Evolutionary conservation across 2,113 vertebrate genomes (phyloP).

Genomic region (Polyodon spathula): DNA sequence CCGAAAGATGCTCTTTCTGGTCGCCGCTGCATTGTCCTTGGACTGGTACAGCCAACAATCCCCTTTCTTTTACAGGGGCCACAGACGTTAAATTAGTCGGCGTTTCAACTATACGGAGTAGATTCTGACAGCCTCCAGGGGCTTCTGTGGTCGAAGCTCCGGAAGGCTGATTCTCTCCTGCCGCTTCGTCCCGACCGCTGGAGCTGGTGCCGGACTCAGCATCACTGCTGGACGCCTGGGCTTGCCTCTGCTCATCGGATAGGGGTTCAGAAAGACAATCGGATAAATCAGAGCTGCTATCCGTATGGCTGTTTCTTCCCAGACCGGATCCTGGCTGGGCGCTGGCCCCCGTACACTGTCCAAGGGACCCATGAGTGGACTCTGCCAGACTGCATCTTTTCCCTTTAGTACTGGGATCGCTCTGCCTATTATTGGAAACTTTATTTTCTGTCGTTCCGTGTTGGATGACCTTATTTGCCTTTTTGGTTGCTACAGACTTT

Average conservation of each 20-base stretch:
- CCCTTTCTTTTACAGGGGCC: slow-evolving; percentile 21
- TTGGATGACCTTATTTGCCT: slow-evolving; percentile 45
- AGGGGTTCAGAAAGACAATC: slow-evolving; percentile 87
- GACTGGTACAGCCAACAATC: slow-evolving; percentile 29
- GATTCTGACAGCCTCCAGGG: slow-evolving; percentile 13
- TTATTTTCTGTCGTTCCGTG: slow-evolving; percentile 41
- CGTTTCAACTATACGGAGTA: slow-evolving; percentile 26
- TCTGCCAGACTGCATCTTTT: slow-evolving; percentile 38
- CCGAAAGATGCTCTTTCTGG: slow-evolving; percentile 23
- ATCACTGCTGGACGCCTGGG: slow-evolving; percentile 72
- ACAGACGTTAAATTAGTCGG: slow-evolving; percentile 6
- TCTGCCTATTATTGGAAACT: slow-evolving; percentile 28
- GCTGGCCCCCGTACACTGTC: slow-evolving; percentile 46
- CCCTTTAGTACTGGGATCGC: slow-evolving; percentile 43
- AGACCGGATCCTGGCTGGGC: slow-evolving; percentile 41
- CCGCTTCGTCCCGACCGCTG: slow-evolving; percentile 63
- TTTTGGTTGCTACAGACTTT: slow-evolving; percentile 54
- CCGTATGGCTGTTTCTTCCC: slow-evolving; percentile 66
- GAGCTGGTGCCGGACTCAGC: slow-evolving; percentile 71
- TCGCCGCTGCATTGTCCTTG: slow-evolving; percentile 18
- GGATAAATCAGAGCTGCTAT: slow-evolving; percentile 90
- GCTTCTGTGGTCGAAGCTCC: slow-evolving; percentile 15
- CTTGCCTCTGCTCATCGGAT: slow-evolving; percentile 73
- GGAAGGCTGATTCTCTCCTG: slow-evolving; percentile 25
- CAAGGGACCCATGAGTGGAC: slow-evolving; percentile 23